phyloP scores from a whole-genome alignment of 2,113 vertebrate species.

The Potamarius usumacintae region DNA sequence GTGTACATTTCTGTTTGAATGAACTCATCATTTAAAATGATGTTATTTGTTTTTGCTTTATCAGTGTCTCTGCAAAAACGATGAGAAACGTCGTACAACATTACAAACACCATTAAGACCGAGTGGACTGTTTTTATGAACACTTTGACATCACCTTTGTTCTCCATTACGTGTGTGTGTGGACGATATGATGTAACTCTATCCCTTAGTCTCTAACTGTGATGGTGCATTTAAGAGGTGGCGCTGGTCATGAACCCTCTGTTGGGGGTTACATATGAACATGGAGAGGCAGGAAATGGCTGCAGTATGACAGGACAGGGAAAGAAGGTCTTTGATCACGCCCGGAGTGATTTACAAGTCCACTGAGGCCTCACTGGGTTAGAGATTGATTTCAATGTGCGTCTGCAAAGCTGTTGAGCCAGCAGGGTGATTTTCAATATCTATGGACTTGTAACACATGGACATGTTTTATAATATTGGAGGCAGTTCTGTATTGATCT shows the following conservation, averaged over 20 bases:
- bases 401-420: not conserved
- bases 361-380: not conserved
- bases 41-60: slow-evolving; percentile 13
- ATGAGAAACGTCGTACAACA: not conserved
- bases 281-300: slow-evolving; percentile 72
- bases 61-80: slow-evolving; percentile 21
- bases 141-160: slow-evolving; percentile 2
- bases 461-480: not conserved
- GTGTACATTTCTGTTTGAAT: not conserved
- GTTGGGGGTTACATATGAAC: slow-evolving; percentile 60
- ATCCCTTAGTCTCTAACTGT: slow-evolving; percentile 1
- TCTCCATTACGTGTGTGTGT: not conserved
- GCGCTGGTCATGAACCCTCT: not conserved
- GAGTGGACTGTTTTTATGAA: slow-evolving; percentile 5
- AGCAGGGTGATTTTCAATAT: not conserved
- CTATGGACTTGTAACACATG: too few species aligned
- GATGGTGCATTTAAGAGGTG: slow-evolving; percentile 6
- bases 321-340: slow-evolving; percentile 53
- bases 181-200: not conserved
- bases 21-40: slow-evolving; percentile 22
- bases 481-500: not conserved
- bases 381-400: not conserved
- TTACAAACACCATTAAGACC: slow-evolving; percentile 1
- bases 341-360: slow-evolving; percentile 15
- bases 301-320: slow-evolving; percentile 67